A percentile compares a stretch with the other conserved stretches of the same genome.
Conservation (phyloP, 2,113 vertebrate species). For the Trogon melanurus region DNA sequence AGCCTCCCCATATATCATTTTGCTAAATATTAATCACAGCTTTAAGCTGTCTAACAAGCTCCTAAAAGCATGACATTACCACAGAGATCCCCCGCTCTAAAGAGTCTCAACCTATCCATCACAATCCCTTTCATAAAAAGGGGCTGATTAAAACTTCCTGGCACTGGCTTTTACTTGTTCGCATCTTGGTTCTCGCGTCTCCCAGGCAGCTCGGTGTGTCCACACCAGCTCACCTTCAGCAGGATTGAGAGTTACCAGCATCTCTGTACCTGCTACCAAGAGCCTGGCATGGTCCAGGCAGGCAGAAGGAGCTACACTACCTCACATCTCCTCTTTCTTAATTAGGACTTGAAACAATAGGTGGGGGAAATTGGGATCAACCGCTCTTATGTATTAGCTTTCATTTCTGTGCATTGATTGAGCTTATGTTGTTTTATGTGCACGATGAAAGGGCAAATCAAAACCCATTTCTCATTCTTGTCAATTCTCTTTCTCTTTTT, state of each 20-base stretch:
- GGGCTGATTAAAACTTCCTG: conserved; percentile 85
- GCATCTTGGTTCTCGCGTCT: conserved; percentile 58
- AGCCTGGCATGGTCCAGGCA: conserved; percentile 54
- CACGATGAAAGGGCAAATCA: conserved; percentile 75
- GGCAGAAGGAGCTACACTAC: conserved; percentile 62
- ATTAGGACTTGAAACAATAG: conserved; percentile 73
- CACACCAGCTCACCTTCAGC: conserved; percentile 28
- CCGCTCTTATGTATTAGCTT: conserved; percentile 76
- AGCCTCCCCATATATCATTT: conserved; percentile 61
- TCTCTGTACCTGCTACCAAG: conserved; percentile 32
- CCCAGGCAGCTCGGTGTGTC: background rate
- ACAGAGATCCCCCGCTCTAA: conserved; percentile 55
- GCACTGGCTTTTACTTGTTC: conserved; percentile 70
- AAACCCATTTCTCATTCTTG: conserved; percentile 66
- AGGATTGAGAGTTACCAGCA: conserved; percentile 54
- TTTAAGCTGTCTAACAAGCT: conserved; percentile 57
- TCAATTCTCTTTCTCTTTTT: conserved; percentile 62
- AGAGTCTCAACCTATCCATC: conserved; percentile 79
- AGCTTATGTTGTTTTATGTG: conserved; percentile 62
- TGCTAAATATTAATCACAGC: conserved; percentile 71
- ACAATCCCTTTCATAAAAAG: conserved; percentile 75
- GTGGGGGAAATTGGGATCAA: conserved; percentile 47
- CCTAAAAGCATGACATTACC: conserved; percentile 56
- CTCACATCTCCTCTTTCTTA: conserved; percentile 48
- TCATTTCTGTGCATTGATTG: conserved; percentile 77